Base-by-base conservation (phyloP, 2,113 vertebrate genomes). In the Hydropotes inermis region DNA sequence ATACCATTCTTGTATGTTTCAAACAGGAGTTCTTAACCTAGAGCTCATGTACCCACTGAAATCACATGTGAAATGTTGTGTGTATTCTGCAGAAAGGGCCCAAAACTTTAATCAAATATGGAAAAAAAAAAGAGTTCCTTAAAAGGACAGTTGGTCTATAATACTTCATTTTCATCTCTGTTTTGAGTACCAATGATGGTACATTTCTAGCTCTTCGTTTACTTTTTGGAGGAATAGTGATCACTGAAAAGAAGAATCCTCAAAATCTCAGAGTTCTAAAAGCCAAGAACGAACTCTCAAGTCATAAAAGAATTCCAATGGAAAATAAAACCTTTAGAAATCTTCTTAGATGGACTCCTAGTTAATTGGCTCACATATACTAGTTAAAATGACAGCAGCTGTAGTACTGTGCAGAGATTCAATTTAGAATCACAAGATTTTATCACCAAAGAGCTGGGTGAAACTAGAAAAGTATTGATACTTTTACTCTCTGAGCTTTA, bases 301-400 rank as follows among this genome's bases (percentile, higher is more conserved):
- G 25, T 83, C 89, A 97, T 47, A 84, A 60, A 94, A 94, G 30
- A 64, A 61, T 50, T 91, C 45, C 55, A 58, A 78, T 47, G 76
- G 36, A 90, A 87, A 95, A 89, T n/a, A 85, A 94, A 78, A 95
- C 28, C 27, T 45, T 83, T 36, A 89, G 67, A 91, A 85, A 61
- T 87, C 30, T 36, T 88, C 64, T 82, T 47, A 94, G 54, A 83
- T n/a, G 30, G 50, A 85, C 47, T 86, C 33, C 50, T n/a, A 84
- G 13, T 70, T 64, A 61, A 61, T 5, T 3, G 7, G 94, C n/a
- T 61, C 43, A 70, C 43, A 70, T 47, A 43, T 58, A 82, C 33
- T 50, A 74, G 60, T 58, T 57, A 87, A n/a, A 23, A 15, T 58
- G 12, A 70, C 30, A 60, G 11, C 47, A 16, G 47, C 33, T 60